These are phyloP conservation scores for Girardinichthys multiradiatus DNA, from an alignment of 2,113 vertebrate species.

Conservation along the genomic window DNA sequence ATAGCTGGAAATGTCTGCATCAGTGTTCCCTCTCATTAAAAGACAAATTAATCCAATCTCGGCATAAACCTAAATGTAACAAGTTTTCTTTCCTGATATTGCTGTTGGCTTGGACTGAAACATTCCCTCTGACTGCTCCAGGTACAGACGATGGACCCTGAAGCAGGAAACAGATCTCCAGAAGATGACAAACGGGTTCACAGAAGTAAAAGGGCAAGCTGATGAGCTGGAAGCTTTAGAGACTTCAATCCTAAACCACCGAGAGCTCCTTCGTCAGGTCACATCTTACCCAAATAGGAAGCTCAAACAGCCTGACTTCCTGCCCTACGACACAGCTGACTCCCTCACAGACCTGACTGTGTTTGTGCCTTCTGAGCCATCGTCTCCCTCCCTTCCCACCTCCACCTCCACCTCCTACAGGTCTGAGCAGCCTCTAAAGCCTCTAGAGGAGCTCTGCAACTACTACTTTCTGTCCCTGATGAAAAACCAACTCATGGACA, in stretches of 20 bases:
- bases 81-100: too few species aligned
- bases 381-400: not conserved
- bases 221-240: constrained; percentile 89
- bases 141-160: constrained; percentile 53
- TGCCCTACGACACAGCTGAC: constrained; percentile 81
- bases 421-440: constrained; percentile 89
- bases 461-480: constrained; percentile 89
- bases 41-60: too few species aligned
- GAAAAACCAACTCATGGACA: constrained; percentile 85
- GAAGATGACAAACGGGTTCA: constrained; percentile 66
- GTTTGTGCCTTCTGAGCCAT: constrained; percentile 27
- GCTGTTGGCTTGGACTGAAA: not conserved
- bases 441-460: constrained; percentile 91
- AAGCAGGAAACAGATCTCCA: constrained; percentile 75
- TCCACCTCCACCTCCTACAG: constrained; percentile 74
- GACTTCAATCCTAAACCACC: constrained; percentile 87
- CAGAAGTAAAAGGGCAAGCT: constrained; percentile 80
- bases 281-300: constrained; percentile 90
- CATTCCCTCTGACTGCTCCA: constrained; percentile 33
- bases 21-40: too few species aligned
- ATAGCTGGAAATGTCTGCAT: too few species aligned
- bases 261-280: constrained; percentile 91
- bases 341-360: constrained; percentile 12
- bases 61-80: too few species aligned
- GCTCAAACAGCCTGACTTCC: constrained; percentile 82